Evolutionary conservation across 1,140 invertebrate species (phyloP).

Genomic region (Macrocentrus cingulum): DNA sequence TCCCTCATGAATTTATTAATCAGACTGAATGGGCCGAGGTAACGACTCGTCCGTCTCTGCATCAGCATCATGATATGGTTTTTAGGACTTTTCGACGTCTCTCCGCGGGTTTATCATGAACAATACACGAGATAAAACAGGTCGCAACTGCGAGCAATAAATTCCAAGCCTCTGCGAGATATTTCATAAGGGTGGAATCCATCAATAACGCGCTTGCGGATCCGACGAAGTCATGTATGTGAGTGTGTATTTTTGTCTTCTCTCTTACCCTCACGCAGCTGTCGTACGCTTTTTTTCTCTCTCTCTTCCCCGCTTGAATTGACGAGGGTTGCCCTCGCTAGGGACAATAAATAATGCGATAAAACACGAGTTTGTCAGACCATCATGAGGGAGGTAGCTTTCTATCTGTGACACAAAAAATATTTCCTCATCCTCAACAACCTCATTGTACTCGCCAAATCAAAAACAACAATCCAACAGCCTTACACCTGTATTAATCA

Average conservation of each 20-base stretch:
- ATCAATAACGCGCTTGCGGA: slow-evolving; percentile 50
- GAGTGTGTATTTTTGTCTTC: slow-evolving; percentile 28
- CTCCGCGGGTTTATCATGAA: slow-evolving; percentile 53
- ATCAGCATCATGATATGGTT: too few relatives aligned
- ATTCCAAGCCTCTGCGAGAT: slow-evolving; percentile 55
- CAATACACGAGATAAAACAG: slow-evolving; percentile 57
- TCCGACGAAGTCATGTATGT: slow-evolving; percentile 13
- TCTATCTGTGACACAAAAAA: slow-evolving; percentile 17
- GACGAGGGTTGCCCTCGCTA: slow-evolving; percentile 33
- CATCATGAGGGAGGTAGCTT: slow-evolving; percentile 45
- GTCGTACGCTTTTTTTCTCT: not conserved
- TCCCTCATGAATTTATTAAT: slow-evolving; percentile 17
- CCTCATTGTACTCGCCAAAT: not conserved
- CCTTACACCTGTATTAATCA: not conserved
- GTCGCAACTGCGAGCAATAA: slow-evolving; percentile 56
- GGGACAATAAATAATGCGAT: slow-evolving; percentile 59
- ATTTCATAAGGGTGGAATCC: slow-evolving; percentile 61
- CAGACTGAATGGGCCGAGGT: slow-evolving; percentile 26
- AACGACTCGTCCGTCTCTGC: slow-evolving; percentile 38
- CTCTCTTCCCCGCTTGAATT: not conserved
- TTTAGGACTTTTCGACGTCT: too few relatives aligned
- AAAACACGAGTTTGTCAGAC: slow-evolving; percentile 59
- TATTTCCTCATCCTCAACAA: slow-evolving; percentile 3
- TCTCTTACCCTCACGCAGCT: slow-evolving; percentile 8
- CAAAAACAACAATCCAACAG: not conserved